Evolutionary conservation across 1,140 invertebrate genomes (phyloP), one percentile per base, ranked within the genome.

Genomic region (Drosophila nebulosa): DNA sequence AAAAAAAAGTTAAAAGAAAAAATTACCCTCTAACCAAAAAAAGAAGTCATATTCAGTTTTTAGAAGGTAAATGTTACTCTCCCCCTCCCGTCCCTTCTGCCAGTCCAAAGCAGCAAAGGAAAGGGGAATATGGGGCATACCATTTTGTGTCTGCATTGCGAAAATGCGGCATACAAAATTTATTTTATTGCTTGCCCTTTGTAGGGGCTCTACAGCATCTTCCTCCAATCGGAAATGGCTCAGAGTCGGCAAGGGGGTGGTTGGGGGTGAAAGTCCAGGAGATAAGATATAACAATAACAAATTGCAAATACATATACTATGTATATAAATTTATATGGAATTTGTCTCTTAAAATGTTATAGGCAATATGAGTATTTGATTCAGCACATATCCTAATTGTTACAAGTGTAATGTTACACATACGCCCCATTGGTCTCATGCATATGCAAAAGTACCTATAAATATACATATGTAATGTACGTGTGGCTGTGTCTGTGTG

Each of bases 101-200:
- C n/a, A n/a, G n/a, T n/a, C n/a, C n/a, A n/a, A n/a, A n/a, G n/a
- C n/a, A n/a, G n/a, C n/a, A n/a, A 9, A 30, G 27, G 27, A 1
- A 9, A 9, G 27, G 4, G 27, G 66, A 59, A 51, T n/a, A n/a
- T n/a, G 69, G 64, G 18, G 21, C 5, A n/a, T n/a, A n/a, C 16
- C 16, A 18, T 3, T 36, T 53, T 63, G 61, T 65, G 55, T 61
- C 74, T 77, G 74, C 74, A 78, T 69, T 88, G 84, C 78, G 78
- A 81, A 83, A 85, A 86, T 85, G 81, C 66, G 74, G 79, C 81
- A 86, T 85, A 85, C 86, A 85, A 86, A 81, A 81, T 85, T 85
- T 83, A 85, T 85, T 86, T 86, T 85, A 88, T 78, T 65, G 67
- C 74, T 72, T 78, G 68, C 78, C 78, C 71, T 64, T 86, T 74